Base-by-base conservation (phyloP, 1,140 invertebrate species). In the Ceratosolen fusciceps region DNA sequence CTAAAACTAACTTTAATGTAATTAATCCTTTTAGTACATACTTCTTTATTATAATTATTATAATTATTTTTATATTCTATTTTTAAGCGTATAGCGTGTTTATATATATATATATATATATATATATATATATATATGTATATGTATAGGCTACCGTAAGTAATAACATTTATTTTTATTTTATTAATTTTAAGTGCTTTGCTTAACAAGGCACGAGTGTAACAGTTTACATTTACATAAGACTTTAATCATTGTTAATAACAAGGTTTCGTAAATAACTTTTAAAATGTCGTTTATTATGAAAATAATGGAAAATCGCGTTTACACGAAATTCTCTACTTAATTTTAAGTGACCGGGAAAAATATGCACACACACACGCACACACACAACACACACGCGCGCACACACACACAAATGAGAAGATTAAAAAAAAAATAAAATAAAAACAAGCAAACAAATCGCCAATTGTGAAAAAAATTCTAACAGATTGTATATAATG, bases 401-500 rank as follows among this genome's bases (percentile, higher is more conserved):
- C n/a, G n/a, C n/a, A n/a, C n/a, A n/a, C n/a, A n/a, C n/a, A n/a
- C n/a, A n/a, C n/a, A n/a, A n/a, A n/a, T n/a, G n/a, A n/a, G n/a
- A 34, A 16, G 62, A 74, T 12, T 34, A 75, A 49, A 65, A 75
- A 73, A 72, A 76, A 31, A 71, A 56, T n/a, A 37, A n/a, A 60
- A 62, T 16, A 31, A 74, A 24, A 65, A 10, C 1, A 67, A 68
- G 49, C 24, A 67, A 26, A 72, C 68, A 54, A 43, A 65, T 29
- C 58, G 14, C 37, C 10, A 37, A 43, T 73, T 79, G 47, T 54
- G 24, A 74, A 34, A n/a, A n/a, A 67, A 68, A 43, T 52, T 54
- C 37, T 70, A 71, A 70, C 37, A 80, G 52, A 84, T 65, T 86
- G 85, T 87, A 87, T 83, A 87, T 87, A 87, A 82, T 78, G 79